phyloP scores from a whole-genome alignment of 2,888 invertebrate genomes.

The Diarsia dahlii region DNA sequence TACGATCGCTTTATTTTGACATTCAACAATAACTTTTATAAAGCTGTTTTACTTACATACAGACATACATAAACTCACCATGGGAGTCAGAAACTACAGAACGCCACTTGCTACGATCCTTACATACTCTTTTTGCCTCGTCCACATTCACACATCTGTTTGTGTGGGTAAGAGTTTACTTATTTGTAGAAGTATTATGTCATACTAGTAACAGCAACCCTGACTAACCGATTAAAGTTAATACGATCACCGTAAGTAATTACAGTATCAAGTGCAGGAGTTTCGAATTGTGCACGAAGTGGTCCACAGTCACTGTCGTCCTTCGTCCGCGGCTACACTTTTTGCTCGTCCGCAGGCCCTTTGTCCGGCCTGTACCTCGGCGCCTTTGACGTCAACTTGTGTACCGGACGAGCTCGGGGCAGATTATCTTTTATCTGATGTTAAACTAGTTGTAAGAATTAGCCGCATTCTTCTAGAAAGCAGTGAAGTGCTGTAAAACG shows the following conservation, averaged over 20 bases:
- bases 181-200: background rate
- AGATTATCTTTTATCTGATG: constrained; percentile 28
- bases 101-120: no score
- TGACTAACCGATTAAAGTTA: background rate
- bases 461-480: background rate
- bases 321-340: constrained; percentile 6
- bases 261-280: background rate
- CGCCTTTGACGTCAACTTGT: background rate
- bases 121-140: no score
- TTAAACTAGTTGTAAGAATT: constrained; percentile 17
- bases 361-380: background rate
- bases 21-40: constrained; percentile 35
- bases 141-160: no score
- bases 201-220: background rate
- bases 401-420: background rate
- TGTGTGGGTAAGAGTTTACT: no score
- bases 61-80: no score
- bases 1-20: constrained; percentile 45
- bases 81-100: no score
- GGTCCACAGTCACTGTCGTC: background rate
- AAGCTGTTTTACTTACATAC: constrained; percentile 19
- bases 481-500: constrained; percentile 2
- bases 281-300: background rate
- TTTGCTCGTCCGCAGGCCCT: constrained; percentile 1
- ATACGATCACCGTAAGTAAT: background rate